Evolutionary conservation across 2,797 vertebrate genomes (phyloP).

Genomic region (Netta rufina): DNA sequence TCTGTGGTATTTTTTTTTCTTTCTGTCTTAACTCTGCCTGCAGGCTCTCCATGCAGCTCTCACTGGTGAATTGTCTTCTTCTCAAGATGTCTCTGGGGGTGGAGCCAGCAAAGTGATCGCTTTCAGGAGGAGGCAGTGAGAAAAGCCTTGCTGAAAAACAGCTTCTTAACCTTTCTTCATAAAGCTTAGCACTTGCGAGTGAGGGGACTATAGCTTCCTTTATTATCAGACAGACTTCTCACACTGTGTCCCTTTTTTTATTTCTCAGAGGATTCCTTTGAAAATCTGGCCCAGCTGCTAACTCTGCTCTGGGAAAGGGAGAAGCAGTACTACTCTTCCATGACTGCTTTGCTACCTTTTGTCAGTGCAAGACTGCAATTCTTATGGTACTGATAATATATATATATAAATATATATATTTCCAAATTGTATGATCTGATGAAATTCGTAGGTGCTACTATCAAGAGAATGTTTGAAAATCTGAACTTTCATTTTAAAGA

Average conservation of each 20-base stretch:
- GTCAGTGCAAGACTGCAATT: not conserved
- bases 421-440: not conserved
- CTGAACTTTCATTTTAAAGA: not conserved
- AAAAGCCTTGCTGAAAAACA: conserved; percentile 12
- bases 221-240: not conserved
- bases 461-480: not conserved
- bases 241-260: not conserved
- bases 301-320: not conserved
- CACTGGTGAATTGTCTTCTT: not conserved
- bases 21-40: conserved; percentile 15
- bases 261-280: not conserved
- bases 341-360: not conserved
- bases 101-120: not conserved
- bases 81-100: not conserved
- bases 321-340: not conserved
- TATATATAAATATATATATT: not conserved
- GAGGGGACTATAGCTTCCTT: not conserved
- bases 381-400: not conserved
- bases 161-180: conserved; percentile 24
- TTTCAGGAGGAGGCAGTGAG: conserved; percentile 5
- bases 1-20: not conserved
- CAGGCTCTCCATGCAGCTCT: not conserved
- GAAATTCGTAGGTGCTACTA: not conserved
- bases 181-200: not conserved
- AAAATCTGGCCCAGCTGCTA: not conserved